Conservation (phyloP, 2,888 invertebrate genomes). For the Pelosia muscerda region DNA sequence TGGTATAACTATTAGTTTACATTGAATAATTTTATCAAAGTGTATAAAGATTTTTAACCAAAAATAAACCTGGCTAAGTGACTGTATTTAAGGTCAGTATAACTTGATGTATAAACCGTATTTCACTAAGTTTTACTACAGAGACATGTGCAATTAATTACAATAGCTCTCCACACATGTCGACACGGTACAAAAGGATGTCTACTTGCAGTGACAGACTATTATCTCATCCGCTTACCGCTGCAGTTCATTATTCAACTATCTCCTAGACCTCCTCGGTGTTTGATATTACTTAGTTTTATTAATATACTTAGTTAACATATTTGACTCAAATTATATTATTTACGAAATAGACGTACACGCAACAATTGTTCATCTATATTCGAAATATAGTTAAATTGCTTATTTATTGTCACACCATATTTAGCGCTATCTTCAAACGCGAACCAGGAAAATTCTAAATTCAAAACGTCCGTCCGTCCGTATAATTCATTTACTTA, state of each 20-base stretch:
- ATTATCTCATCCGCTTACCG: neutral
- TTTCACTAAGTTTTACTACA: neutral
- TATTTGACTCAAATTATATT: neutral
- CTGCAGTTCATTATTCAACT: neutral
- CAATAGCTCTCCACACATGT: neutral
- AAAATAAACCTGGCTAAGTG: no score
- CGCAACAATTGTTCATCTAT: no score
- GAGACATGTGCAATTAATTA: neutral
- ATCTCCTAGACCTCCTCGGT: neutral
- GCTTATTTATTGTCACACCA: no score
- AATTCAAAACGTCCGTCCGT: neutral
- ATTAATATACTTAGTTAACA: no score
- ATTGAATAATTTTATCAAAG: no score
- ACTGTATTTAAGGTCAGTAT: no score
- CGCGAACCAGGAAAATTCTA: neutral
- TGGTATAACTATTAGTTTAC: no score
- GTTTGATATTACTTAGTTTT: neutral
- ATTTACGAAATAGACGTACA: no score
- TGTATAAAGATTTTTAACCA: no score
- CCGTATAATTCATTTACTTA: conserved; percentile 4
- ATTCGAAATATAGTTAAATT: no score
- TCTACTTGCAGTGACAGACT: neutral
- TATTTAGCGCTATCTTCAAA: neutral
- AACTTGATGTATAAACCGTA: neutral
- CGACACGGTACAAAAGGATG: neutral